These are phyloP conservation scores for Hermatobates lingyangjiaoensis DNA, from an alignment of 1,140 invertebrate species.

Conservation along the genomic window DNA sequence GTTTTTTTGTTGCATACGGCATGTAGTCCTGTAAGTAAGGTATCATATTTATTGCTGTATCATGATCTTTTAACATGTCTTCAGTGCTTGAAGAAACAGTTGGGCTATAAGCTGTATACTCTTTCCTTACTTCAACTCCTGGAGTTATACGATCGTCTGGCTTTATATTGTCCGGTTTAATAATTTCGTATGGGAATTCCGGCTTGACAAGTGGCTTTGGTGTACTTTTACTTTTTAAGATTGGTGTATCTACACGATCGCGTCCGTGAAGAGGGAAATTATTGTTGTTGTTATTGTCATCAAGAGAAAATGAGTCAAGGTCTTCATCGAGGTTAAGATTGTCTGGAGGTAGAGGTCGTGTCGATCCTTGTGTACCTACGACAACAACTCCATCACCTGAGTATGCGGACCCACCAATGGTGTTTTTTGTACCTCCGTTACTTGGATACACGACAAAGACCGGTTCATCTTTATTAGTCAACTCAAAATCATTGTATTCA, in stretches of 20 bases:
- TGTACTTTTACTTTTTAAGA: conserved; percentile 26
- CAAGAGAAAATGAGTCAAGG: conserved; percentile 23
- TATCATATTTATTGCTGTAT: conserved; percentile 22
- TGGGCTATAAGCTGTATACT: conserved; percentile 19
- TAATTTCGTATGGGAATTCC: conserved; percentile 19
- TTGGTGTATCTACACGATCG: conserved; percentile 27
- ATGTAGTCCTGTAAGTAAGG: conserved; percentile 32
- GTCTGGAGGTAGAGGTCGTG: conserved; percentile 32
- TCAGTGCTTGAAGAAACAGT: conserved; percentile 15
- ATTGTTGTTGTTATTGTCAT: conserved; percentile 28
- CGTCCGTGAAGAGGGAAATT: conserved; percentile 24
- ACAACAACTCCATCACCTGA: conserved; percentile 31
- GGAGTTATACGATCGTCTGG: conserved; percentile 9
- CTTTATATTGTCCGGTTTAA: conserved; percentile 14
- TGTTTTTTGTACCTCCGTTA: conserved; percentile 23
- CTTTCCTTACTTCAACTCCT: conserved; percentile 10
- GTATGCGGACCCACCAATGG: conserved; percentile 16
- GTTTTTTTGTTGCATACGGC: conserved; percentile 26
- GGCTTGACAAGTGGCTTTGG: conserved; percentile 21
- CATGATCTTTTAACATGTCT: conserved; percentile 14
- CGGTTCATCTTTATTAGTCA: conserved; percentile 18
- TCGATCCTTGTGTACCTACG: conserved; percentile 32
- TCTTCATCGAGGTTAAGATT: conserved; percentile 23
- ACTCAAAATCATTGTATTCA: conserved; percentile 8
- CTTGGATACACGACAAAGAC: conserved; percentile 42